These are phyloP conservation scores for Microplitis deprimator DNA, from an alignment of 2,888 invertebrate species.

Conservation along the genomic window DNA sequence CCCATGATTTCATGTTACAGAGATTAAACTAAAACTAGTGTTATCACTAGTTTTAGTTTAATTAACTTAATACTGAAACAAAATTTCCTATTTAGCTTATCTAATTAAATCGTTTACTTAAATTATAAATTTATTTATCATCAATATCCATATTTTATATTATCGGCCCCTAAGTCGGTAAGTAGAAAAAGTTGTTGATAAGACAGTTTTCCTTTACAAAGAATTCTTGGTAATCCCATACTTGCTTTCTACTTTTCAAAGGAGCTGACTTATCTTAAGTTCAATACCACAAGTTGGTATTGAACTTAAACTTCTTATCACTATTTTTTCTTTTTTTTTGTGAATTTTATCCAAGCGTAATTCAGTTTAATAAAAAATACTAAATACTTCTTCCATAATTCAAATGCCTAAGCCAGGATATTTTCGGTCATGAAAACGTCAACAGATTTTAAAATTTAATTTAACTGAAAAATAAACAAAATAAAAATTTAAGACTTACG, in stretches of 20 bases:
- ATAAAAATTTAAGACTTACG: no score
- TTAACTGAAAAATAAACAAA: no score
- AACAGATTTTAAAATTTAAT: no score
- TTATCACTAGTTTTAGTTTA: background rate
- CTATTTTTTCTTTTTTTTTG: background rate
- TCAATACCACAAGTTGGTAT: background rate
- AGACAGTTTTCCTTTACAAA: background rate
- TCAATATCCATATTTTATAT: background rate
- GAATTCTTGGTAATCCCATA: background rate
- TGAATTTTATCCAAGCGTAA: no score
- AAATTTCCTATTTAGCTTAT: no score
- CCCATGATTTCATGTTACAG: background rate
- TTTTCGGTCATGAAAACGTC: no score
- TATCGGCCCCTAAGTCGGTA: background rate
- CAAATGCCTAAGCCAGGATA: no score
- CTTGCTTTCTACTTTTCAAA: background rate
- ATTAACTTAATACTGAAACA: no score
- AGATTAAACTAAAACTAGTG: background rate
- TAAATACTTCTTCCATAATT: no score
- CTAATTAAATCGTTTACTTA: no score
- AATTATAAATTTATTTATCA: background rate
- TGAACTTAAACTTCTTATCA: background rate
- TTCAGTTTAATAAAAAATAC: no score
- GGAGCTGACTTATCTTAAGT: background rate
- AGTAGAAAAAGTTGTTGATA: background rate